Evolutionary conservation across 2,113 vertebrate species (phyloP), one percentile per base, ranked within the genome.

Genomic region (Sander vitreus): DNA sequence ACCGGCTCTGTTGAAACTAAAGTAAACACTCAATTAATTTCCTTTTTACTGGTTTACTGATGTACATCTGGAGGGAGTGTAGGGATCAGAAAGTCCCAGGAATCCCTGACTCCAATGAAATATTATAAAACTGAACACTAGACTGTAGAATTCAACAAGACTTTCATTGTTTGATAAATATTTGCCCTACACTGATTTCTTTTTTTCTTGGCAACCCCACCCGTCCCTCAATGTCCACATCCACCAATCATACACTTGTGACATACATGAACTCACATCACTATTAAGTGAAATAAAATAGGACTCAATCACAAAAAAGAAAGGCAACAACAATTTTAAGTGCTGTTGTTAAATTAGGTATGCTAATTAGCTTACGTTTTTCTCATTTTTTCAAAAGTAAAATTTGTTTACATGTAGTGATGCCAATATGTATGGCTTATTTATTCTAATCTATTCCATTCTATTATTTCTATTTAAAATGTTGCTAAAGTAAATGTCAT

Each of bases 21-120:
- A 76, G 66, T 55, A 75, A 76, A 70, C 62, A 72, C 50, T 48
- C 1, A 25, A 57, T 27, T 58, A 16, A 73, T 80, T 75, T 79
- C 43, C 14, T 59, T 75, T 70, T 70, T 36, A 47, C 47, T 51
- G 68, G 14, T 72, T 69, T 65, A 76, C 57, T 78, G 78, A 72
- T 43, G 54, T 36, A 54, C 23, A 75, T 71, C 43, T 65, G 5
- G 36, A 78, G 62, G 27, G 62, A 79, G 23, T 79, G 39, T 64
- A 19, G 43, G 15, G 45, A 39, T 64, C 58, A 70, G 58, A 59
- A 2, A 58, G 27, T 60, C 21, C 11, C 6, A 33, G 11, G 54
- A 63, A 53, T 72, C 27, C 54, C 11, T 18, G 63, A 55, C 27
- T 58, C 16, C n/a, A 43, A 48, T 21, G 30, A 47, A 30, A 59